These are phyloP conservation scores for Epistrophe grossulariae DNA, from an alignment of 2,888 invertebrate species.

Conservation along the genomic window DNA sequence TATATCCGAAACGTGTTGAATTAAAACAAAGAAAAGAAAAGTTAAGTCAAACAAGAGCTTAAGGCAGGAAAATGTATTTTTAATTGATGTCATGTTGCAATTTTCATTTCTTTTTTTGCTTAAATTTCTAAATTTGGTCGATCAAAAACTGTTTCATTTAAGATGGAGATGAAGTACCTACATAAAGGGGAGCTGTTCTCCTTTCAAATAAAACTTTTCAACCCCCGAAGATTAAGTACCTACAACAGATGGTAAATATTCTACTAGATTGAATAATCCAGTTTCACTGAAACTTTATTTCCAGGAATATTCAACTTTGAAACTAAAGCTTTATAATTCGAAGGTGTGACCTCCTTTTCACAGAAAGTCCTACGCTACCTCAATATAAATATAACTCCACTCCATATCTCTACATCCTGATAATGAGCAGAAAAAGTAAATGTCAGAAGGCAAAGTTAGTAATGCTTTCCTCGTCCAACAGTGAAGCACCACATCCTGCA, in stretches of 20 bases:
- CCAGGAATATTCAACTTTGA: neutral
- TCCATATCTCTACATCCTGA: neutral
- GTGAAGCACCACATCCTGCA: neutral
- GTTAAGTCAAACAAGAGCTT: conserved; percentile 29
- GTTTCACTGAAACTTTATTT: neutral
- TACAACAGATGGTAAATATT: conserved; percentile 8
- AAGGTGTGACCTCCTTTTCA: conserved; percentile 7
- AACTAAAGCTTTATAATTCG: neutral
- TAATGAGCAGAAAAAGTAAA: neutral
- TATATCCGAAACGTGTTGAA: conserved; percentile 33
- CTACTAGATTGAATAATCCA: neutral
- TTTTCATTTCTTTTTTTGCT: neutral
- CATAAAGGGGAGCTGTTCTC: neutral
- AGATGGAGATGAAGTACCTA: too few species aligned
- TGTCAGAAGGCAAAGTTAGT: conserved; percentile 2
- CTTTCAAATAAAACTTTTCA: conserved; percentile 2
- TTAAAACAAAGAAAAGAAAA: conserved; percentile 24
- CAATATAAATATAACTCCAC: neutral
- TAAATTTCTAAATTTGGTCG: neutral
- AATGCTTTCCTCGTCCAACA: neutral
- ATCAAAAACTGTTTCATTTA: neutral
- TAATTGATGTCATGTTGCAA: conserved; percentile 41
- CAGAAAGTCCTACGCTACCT: neutral
- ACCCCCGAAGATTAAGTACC: neutral
- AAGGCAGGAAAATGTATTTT: conserved; percentile 27